phyloP scores from a whole-genome alignment of 2,888 invertebrate genomes.

The Lasioglossum leucozonium region DNA sequence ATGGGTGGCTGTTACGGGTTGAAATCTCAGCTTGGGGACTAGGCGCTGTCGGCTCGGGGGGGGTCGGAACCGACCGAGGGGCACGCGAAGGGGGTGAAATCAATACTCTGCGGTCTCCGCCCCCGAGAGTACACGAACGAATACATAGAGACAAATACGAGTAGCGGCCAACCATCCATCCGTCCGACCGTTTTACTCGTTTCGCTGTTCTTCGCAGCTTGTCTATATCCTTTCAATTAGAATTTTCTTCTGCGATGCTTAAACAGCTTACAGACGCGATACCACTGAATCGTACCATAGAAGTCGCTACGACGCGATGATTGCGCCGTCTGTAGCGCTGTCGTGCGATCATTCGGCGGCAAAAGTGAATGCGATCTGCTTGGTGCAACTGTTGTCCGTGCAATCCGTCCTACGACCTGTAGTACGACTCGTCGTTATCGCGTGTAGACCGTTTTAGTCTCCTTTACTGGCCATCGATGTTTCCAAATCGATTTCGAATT shows the following conservation, averaged over 20 bases:
- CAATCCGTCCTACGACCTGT: background rate
- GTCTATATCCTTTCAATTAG: conserved; percentile 20
- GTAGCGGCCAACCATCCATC: conserved; percentile 53
- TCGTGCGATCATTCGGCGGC: background rate
- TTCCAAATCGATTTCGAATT: background rate
- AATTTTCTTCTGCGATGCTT: background rate
- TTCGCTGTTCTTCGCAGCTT: conserved; percentile 6
- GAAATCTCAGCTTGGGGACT: conserved; percentile 42
- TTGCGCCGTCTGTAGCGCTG: background rate
- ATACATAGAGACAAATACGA: conserved; percentile 78
- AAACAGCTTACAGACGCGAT: background rate
- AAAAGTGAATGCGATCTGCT: too few relatives aligned
- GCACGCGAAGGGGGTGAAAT: conserved; percentile 80
- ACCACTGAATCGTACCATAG: background rate
- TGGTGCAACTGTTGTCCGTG: background rate
- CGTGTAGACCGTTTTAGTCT: background rate
- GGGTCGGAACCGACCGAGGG: conserved; percentile 68
- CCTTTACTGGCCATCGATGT: background rate
- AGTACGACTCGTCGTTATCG: background rate
- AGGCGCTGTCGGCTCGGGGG: conserved; percentile 56
- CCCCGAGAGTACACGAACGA: conserved; percentile 79
- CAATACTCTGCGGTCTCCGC: conserved; percentile 84
- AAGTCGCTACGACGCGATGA: background rate
- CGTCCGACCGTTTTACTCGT: conserved; percentile 21
- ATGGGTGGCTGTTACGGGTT: conserved; percentile 43